Base-by-base conservation (phyloP, 1,140 invertebrate genomes). In the Acromyrmex heyeri region DNA sequence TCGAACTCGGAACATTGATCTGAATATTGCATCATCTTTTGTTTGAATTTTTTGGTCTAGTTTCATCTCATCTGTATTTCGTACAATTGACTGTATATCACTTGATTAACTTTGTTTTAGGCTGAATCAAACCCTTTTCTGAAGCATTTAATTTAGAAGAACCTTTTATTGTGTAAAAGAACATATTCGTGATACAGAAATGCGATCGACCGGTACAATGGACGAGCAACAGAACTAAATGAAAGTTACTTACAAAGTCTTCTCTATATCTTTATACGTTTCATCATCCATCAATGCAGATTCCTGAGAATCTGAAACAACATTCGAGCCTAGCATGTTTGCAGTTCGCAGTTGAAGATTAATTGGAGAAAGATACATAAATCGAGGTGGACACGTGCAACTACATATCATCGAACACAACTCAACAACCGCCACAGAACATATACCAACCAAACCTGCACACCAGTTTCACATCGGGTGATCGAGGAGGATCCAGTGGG, bases 281-380 rank as follows among this genome's bases (percentile, higher is more conserved):
- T 85, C 87, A 0, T 89, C 87, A 2, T 81, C 86, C 0, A 92
- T 72, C 3, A 93, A 18, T 3, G 72, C 85, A 8, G 91, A 92
- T 6, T 92, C 92, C 65, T 92, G 91, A 0, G 91, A 93, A 7
- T 88, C 88, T 24, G 88, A 88, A 34, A 86, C 85, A 4, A 57
- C 67, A 65, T 89, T 87, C 3, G 24, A 34, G 8, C 57, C 73
- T 1, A 88, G 72, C 91, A 91, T 90, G 1, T 24, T 73, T 10
- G 14, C 4, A 18, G 27, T 76, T 44, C 24, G 2, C 21, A 38
- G 6, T 61, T 34, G 7, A 57, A 57, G 1, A 57, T 21, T 6
- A 10, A 57, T 72, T 0, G 24, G 53, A 50, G 16, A 16, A 70
- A 5, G 3, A 50, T 8, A 10, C 8, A 24, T 12, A 21, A 59